Evolutionary conservation across 2,888 invertebrate genomes (phyloP), one percentile per base, ranked within the genome.

Genomic region (Pammene aurita): DNA sequence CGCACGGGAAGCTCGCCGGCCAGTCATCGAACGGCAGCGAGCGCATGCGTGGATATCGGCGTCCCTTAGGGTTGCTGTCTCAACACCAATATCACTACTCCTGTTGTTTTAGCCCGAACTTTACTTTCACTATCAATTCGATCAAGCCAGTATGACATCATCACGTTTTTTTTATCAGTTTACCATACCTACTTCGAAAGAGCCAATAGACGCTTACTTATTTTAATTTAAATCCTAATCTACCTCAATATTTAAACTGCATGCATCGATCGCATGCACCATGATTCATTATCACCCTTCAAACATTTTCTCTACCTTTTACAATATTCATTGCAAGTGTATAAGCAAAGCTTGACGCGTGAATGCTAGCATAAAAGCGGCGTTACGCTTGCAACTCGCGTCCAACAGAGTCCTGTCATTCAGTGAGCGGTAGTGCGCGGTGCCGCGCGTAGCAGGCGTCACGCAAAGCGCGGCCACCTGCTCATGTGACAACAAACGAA

Each of bases 1-100:
- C 65, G 71, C 67, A 71, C 67, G 67, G 67, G 48, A 69, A 72
- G 69, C 77, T 80, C 78, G 79, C 78, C 81, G 80, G 80, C 80
- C 79, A 84, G 84, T 84, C 89, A 90, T 89, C 88, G 90, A 91
- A 83, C 89, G 90, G 81, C 87, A 85, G 86, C 85, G 85, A 86
- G 80, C 76, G 90, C 90, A 86, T 86, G 90, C 90, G 89, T 75
- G 18, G 68, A 62, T 69, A 44, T 55, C 55, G 57, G 72, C 73
- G 73, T 78, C 75, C 76, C 72, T 75, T 74, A 81, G 80, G 72
- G 80, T 80, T 79, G 75, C 79, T 70, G 74, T 73, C 48, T 48
- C 35, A 10, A 38, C 26, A 56, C 57, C 42, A 41, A 69, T 63
- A 63, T 11, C 44, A 18, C 42, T 13, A 18, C 16, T 54, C 16